Conservation (phyloP, 2,888 invertebrate species). For the Ectobius pallidus region DNA sequence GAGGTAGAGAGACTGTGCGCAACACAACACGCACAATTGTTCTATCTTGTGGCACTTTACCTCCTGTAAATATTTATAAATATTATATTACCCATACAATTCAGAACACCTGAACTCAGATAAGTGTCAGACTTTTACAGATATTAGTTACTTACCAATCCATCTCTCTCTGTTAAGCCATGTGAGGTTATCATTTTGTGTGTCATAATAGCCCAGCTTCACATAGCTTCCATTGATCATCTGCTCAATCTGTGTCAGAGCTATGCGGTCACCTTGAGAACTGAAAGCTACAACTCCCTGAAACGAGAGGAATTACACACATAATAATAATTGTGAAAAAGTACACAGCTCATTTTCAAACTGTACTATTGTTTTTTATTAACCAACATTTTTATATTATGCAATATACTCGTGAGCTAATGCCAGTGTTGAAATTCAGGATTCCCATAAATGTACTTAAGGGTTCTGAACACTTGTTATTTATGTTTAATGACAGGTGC, state of each 20-base stretch:
- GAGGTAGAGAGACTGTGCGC: conserved; percentile 84
- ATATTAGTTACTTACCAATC: conserved; percentile 78
- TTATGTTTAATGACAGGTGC: too few relatives aligned
- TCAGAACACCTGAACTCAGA: too few relatives aligned
- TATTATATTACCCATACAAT: neutral
- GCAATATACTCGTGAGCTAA: too few relatives aligned
- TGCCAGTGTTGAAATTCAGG: too few relatives aligned
- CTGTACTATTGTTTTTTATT: too few relatives aligned
- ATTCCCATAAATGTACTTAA: too few relatives aligned
- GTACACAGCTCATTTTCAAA: too few relatives aligned
- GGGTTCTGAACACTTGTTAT: too few relatives aligned
- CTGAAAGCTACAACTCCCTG: conserved; percentile 98
- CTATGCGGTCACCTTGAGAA: conserved; percentile 97
- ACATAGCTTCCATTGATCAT: conserved; percentile 93
- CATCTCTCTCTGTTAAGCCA: conserved; percentile 92
- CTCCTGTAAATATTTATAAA: conserved; percentile 67
- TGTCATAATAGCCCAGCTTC: conserved; percentile 95
- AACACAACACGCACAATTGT: conserved; percentile 87
- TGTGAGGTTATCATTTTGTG: conserved; percentile 91
- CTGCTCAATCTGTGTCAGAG: conserved; percentile 97
- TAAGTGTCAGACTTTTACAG: too few relatives aligned
- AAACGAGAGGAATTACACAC: conserved; percentile 45
- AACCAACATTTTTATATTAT: too few relatives aligned
- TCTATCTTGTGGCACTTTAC: conserved; percentile 91
- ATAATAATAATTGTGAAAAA: neutral